phyloP scores from a whole-genome alignment of 2,113 vertebrate species.

The Trematomus loennbergii region DNA sequence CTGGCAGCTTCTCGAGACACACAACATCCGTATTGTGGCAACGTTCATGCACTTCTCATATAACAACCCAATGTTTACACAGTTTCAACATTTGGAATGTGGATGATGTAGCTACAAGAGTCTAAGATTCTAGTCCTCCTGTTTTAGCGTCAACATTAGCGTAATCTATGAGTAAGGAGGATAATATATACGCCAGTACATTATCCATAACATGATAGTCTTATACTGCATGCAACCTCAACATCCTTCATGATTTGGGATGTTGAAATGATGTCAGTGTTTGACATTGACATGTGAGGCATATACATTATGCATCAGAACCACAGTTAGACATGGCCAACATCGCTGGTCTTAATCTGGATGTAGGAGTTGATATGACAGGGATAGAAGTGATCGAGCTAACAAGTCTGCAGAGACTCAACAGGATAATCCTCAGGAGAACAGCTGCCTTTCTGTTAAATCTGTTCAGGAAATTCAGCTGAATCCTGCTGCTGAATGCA shows the following conservation, averaged over 20 bases:
- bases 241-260: background rate
- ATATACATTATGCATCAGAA: slow-evolving; percentile 35
- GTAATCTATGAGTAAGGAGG: too few relatives aligned
- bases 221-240: too few relatives aligned
- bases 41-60: too few relatives aligned
- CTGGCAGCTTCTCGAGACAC: too few relatives aligned
- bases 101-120: too few relatives aligned
- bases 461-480: slow-evolving; percentile 21
- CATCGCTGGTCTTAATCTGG: slow-evolving; percentile 43
- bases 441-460: slow-evolving; percentile 21
- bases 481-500: slow-evolving; percentile 28
- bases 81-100: too few relatives aligned
- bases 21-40: too few relatives aligned
- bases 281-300: slow-evolving; percentile 25
- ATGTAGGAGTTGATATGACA: slow-evolving; percentile 52
- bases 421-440: slow-evolving; percentile 35
- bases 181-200: too few relatives aligned
- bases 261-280: background rate
- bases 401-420: slow-evolving; percentile 64
- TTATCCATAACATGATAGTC: too few relatives aligned
- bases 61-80: too few relatives aligned
- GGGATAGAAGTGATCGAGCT: slow-evolving; percentile 44
- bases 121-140: too few relatives aligned
- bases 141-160: too few relatives aligned
- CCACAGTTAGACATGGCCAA: slow-evolving; percentile 42